phyloP scores from a whole-genome alignment of 2,888 invertebrate species.

The Homarus gammarus region DNA sequence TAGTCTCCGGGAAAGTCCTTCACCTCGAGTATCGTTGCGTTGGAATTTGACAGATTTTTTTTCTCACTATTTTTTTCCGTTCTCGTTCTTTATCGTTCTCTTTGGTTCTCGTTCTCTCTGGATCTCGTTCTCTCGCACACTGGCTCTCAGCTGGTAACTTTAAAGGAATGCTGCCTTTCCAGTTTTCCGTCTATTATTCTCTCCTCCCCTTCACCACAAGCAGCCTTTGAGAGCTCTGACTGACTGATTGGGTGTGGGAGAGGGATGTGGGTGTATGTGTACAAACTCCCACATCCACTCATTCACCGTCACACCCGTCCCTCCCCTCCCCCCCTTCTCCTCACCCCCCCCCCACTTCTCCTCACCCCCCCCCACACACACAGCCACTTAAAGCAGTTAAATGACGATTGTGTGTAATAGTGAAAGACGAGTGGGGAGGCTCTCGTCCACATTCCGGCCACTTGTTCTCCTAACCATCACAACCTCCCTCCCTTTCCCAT shows the following conservation, averaged over 20 bases:
- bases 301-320: conserved; percentile 10
- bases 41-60: background rate
- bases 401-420: conserved; percentile 36
- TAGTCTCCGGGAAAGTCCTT: too few relatives aligned
- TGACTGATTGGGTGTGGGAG: too few relatives aligned
- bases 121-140: conserved; percentile 27
- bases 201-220: too few relatives aligned
- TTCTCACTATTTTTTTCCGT: background rate
- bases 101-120: conserved; percentile 28
- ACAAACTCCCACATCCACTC: background rate
- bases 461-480: too few relatives aligned
- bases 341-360: background rate
- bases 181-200: too few relatives aligned
- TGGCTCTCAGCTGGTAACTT: too few relatives aligned
- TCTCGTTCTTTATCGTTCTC: conserved; percentile 25
- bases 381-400: conserved; percentile 9
- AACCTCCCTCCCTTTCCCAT: too few relatives aligned
- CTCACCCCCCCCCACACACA: conserved; percentile 16
- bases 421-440: background rate
- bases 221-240: too few relatives aligned
- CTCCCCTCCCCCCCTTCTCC: background rate
- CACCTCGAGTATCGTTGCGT: too few relatives aligned
- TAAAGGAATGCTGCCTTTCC: too few relatives aligned
- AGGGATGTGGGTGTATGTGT: too few relatives aligned
- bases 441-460: conserved; percentile 32